Conservation (phyloP, 2,888 invertebrate species). For the Perdita meconis region DNA sequence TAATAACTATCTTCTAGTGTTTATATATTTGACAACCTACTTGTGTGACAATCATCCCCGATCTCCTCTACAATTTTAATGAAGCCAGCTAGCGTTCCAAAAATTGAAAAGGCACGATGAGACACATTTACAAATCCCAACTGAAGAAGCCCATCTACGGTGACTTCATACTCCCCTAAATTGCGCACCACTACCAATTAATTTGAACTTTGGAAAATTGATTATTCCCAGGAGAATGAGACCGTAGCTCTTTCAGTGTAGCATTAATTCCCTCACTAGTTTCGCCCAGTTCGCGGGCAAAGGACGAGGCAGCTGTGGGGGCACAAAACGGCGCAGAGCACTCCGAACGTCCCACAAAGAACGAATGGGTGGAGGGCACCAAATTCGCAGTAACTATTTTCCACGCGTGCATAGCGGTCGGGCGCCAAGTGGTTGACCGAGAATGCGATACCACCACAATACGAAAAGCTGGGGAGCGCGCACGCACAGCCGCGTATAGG, state of each 20-base stretch:
- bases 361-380: constrained; percentile 15
- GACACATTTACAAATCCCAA: too few species aligned
- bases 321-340: not conserved
- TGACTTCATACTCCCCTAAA: not conserved
- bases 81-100: too few species aligned
- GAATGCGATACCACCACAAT: constrained; percentile 44
- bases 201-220: not conserved
- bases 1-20: too few species aligned
- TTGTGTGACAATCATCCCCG: too few species aligned
- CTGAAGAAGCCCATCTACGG: too few species aligned
- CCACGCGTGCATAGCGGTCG: constrained; percentile 54
- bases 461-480: not conserved
- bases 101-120: too few species aligned
- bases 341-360: not conserved
- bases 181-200: not conserved
- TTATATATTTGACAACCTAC: too few species aligned
- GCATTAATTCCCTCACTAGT: constrained; percentile 9
- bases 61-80: too few species aligned
- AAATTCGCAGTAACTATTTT: constrained; percentile 64
- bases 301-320: not conserved
- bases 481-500: not conserved
- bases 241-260: not conserved
- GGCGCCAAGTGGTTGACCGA: constrained; percentile 62
- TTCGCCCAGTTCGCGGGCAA: not conserved
- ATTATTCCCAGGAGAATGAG: not conserved